Conservation (phyloP, 2,797 vertebrate species). For the Balearica regulorum region DNA sequence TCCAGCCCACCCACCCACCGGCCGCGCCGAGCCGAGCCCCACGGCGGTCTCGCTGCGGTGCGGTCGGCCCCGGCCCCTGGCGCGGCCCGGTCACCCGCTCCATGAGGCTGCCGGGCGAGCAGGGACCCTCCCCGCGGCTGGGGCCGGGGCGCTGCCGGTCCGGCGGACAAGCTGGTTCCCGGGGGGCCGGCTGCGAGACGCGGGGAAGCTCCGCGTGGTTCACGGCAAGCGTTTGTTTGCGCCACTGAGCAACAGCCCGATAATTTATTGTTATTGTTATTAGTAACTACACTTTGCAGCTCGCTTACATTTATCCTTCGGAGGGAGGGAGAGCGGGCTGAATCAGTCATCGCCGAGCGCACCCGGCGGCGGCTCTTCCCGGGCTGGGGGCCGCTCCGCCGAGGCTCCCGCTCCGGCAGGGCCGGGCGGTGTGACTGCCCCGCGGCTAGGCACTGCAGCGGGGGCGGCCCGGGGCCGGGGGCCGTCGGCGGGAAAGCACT, state of each 20-base stretch:
- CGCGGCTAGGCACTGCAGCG: neutral
- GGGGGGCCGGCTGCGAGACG: neutral
- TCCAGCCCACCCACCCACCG: neutral
- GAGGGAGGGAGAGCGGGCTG: neutral
- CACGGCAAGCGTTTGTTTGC: neutral
- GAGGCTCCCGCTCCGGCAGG: neutral
- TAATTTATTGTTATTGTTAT: slow-evolving; percentile 49
- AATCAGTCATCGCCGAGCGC: neutral
- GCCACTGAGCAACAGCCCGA: neutral
- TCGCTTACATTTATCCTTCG: slow-evolving; percentile 36
- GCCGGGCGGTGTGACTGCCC: neutral
- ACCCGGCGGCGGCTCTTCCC: neutral
- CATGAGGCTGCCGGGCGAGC: neutral
- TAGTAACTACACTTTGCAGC: slow-evolving; percentile 49
- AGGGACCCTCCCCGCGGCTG: neutral
- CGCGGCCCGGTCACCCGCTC: neutral
- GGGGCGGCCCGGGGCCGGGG: neutral
- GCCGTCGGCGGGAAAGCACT: neutral
- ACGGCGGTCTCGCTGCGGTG: neutral
- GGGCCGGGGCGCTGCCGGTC: neutral
- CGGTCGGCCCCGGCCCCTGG: neutral
- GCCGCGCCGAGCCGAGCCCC: neutral
- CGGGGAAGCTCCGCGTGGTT: neutral
- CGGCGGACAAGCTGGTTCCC: neutral
- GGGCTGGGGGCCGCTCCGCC: neutral